These are phyloP conservation scores for Butorides virescens DNA, from an alignment of 2,113 vertebrate genomes.

Conservation along the genomic window DNA sequence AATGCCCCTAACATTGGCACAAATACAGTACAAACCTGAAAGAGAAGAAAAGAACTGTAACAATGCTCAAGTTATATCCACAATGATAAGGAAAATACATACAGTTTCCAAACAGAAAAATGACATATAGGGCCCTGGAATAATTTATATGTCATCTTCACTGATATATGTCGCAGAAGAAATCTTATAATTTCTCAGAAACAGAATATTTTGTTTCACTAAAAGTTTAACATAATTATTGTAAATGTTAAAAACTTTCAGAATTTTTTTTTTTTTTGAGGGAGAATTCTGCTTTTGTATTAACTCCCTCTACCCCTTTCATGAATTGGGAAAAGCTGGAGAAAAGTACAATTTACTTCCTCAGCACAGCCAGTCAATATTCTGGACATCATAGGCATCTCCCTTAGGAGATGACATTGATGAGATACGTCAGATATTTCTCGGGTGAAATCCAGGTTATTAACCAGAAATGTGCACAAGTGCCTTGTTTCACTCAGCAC, in stretches of 20 bases:
- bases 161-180: neutral
- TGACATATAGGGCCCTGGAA: accelerated
- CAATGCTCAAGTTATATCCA: neutral
- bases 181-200: neutral
- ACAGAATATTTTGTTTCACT: neutral
- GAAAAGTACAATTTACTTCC: neutral
- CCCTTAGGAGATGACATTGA: neutral
- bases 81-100: neutral
- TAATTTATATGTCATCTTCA: neutral
- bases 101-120: neutral
- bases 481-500: neutral
- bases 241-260: neutral
- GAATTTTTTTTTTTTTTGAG: neutral
- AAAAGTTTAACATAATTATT: neutral
- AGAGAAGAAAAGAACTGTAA: neutral
- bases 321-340: neutral
- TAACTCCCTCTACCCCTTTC: neutral
- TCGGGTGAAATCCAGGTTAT: neutral
- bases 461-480: neutral
- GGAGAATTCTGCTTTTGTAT: neutral
- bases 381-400: neutral
- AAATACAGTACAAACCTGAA: neutral
- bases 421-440: neutral
- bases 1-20: neutral
- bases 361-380: neutral